Evolutionary conservation across 2,113 vertebrate genomes (phyloP).

Genomic region (Edolisoma coerulescens): DNA sequence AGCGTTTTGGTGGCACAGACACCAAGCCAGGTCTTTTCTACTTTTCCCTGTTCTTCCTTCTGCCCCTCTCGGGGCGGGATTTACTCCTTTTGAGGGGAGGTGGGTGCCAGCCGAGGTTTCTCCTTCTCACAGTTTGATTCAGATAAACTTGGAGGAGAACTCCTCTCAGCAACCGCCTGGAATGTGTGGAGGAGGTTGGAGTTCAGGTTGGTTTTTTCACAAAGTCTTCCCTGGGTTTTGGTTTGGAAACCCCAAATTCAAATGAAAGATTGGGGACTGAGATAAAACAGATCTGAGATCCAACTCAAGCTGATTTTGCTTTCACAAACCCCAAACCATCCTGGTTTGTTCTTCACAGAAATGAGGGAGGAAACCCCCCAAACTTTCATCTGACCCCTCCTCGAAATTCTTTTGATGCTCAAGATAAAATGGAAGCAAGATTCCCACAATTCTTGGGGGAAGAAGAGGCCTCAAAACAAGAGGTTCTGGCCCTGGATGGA

Average conservation of each 20-base stretch:
- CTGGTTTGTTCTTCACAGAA: constrained; percentile 23
- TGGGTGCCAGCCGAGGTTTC: neutral
- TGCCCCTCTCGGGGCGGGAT: neutral
- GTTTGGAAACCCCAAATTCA: constrained; percentile 56
- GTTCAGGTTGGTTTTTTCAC: neutral
- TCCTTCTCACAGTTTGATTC: neutral
- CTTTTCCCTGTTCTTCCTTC: neutral
- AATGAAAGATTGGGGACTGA: constrained; percentile 44
- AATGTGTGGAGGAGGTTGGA: constrained; percentile 61
- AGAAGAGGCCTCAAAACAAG: neutral
- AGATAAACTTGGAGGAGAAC: constrained; percentile 17
- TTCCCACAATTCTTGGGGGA: neutral
- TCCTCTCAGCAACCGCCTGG: constrained; percentile 8
- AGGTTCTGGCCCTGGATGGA: neutral
- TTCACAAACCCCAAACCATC: constrained; percentile 20
- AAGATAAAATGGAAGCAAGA: neutral
- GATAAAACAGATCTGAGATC: constrained; percentile 51
- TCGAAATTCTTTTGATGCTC: constrained; percentile 24
- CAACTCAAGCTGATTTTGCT: neutral
- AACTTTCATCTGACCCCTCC: constrained; percentile 50
- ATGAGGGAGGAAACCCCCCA: constrained; percentile 26
- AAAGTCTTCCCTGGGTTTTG: constrained; percentile 40
- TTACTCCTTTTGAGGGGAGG: neutral
- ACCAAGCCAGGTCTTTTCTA: neutral
- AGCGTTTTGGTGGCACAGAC: neutral